Percentiles rank a stretch among this genome's conserved stretches.
Evolutionary conservation across 2,888 invertebrate species (phyloP).

Genomic region (Rotaria sp.): DNA sequence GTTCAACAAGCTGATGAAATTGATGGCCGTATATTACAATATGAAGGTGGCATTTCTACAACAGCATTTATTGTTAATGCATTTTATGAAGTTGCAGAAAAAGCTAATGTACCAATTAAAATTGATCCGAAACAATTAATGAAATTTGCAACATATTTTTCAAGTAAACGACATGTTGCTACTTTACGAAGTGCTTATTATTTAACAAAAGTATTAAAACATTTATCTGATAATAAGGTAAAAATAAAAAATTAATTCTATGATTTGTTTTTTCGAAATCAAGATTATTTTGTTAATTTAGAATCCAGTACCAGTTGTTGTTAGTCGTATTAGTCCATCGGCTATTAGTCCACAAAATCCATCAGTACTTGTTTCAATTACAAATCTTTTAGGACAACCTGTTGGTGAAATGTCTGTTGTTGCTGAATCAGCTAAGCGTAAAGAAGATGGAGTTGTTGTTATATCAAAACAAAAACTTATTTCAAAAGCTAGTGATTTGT

Average conservation of each 20-base stretch:
- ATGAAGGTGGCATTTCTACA: constrained; percentile 63
- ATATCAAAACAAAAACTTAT: constrained; percentile 33
- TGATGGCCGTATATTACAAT: constrained; percentile 72
- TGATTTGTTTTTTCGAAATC: not conserved
- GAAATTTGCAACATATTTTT: constrained; percentile 81
- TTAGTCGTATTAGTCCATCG: constrained; percentile 70
- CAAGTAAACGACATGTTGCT: constrained; percentile 79
- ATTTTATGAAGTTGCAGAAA: constrained; percentile 62
- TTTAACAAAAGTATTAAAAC: constrained; percentile 70
- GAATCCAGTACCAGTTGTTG: constrained; percentile 73
- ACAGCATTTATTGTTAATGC: constrained; percentile 63
- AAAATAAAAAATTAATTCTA: constrained; percentile 41
- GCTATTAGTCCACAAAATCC: constrained; percentile 70
- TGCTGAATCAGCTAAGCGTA: constrained; percentile 37
- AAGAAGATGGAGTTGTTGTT: constrained; percentile 28
- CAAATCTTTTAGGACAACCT: constrained; percentile 30
- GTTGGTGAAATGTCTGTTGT: constrained; percentile 33
- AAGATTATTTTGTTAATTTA: constrained; percentile 48
- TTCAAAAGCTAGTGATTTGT: constrained; percentile 33
- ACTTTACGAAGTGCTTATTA: constrained; percentile 73
- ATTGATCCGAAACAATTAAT: constrained; percentile 66
- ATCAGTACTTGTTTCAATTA: constrained; percentile 58
- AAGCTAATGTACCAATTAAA: constrained; percentile 60
- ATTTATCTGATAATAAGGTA: constrained; percentile 67
- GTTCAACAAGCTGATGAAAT: constrained; percentile 84